These are phyloP conservation scores for Hirtodrosophila duncani DNA, from an alignment of 2,888 invertebrate genomes.

Conservation along the genomic window DNA sequence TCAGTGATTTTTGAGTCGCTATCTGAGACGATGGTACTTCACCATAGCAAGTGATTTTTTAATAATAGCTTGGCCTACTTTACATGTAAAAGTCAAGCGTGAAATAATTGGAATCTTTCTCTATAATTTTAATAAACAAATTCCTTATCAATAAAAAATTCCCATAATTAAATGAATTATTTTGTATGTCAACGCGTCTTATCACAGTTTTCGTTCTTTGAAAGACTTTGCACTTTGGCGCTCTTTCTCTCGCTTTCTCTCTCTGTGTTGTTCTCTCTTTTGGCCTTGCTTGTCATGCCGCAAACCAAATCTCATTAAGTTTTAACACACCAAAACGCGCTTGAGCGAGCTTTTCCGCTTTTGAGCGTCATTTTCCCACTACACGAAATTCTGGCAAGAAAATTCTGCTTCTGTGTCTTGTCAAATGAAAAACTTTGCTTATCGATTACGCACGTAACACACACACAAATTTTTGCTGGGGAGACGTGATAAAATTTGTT, in stretches of 20 bases:
- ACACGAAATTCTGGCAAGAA: no score
- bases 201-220: no score
- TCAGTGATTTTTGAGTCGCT: no score
- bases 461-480: conserved; percentile 14
- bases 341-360: conserved; percentile 68
- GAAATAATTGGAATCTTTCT: no score
- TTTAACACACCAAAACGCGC: conserved; percentile 49
- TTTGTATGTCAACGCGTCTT: no score
- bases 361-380: conserved; percentile 44
- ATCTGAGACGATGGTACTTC: no score
- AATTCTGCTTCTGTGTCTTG: conserved; percentile 48
- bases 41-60: no score
- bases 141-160: no score
- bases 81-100: no score
- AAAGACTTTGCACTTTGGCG: conserved; percentile 9
- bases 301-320: conserved; percentile 60
- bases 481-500: conserved; percentile 11
- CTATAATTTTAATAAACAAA: no score
- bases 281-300: conserved; percentile 33
- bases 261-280: conserved; percentile 30
- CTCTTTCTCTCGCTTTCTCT: conserved; percentile 14
- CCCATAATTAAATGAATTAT: no score
- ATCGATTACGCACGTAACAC: conserved; percentile 70
- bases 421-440: conserved; percentile 62
- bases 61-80: no score